phyloP scores from a whole-genome alignment of 2,113 vertebrate genomes.

The Clinocottus analis region DNA sequence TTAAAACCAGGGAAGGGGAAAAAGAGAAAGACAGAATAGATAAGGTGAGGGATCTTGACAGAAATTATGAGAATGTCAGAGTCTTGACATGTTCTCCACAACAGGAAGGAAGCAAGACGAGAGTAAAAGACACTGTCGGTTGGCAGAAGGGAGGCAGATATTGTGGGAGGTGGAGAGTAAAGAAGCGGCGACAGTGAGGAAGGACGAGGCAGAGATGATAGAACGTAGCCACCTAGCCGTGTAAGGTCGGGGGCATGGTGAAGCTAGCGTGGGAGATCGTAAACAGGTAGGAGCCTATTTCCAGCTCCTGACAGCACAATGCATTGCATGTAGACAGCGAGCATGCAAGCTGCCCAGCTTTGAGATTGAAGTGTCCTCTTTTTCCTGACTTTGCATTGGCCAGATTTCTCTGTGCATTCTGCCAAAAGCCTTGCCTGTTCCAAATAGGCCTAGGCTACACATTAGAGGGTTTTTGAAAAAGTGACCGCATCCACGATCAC shows the following conservation, averaged over 20 bases:
- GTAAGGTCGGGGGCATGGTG: background rate
- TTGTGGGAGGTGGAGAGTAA: constrained; percentile 61
- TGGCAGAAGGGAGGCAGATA: constrained; percentile 45
- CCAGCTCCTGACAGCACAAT: constrained; percentile 24
- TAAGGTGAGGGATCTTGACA: constrained; percentile 50
- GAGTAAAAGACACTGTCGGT: constrained; percentile 54
- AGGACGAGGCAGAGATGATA: constrained; percentile 30
- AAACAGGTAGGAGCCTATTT: constrained; percentile 47
- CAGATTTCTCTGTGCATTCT: constrained; percentile 21
- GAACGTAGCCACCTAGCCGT: constrained; percentile 7
- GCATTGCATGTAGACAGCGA: constrained; percentile 12
- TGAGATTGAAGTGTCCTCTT: constrained; percentile 51
- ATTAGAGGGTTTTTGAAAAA: constrained; percentile 22
- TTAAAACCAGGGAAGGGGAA: constrained; percentile 4
- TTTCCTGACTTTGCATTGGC: constrained; percentile 46
- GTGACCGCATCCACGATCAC: constrained; percentile 23
- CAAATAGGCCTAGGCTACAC: constrained; percentile 36
- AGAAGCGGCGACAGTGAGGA: constrained; percentile 45
- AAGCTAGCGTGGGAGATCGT: constrained; percentile 12
- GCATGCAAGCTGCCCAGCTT: background rate
- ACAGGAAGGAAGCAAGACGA: constrained; percentile 65
- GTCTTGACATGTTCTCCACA: constrained; percentile 47
- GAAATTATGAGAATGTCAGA: constrained; percentile 65
- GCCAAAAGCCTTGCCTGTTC: constrained; percentile 45
- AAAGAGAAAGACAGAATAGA: constrained; percentile 24